Conservation (phyloP, 2,113 vertebrate genomes). For the Raja brachyura region DNA sequence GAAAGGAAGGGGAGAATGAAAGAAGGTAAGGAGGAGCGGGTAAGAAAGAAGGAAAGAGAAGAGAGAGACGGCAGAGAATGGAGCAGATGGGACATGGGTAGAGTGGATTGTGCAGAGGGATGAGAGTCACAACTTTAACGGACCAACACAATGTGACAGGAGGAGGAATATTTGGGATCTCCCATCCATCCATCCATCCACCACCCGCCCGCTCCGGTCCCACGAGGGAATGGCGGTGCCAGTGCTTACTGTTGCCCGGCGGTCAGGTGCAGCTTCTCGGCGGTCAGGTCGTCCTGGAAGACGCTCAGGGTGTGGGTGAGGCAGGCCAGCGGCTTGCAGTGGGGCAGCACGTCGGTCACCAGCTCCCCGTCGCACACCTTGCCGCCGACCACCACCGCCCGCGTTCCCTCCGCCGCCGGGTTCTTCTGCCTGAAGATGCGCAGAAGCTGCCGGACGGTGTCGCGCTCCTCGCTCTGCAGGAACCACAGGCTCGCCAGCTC, state of each 20-base stretch:
- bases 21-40: background rate
- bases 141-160: background rate
- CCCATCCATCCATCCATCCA: background rate
- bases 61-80: no score
- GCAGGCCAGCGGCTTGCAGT: background rate
- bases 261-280: background rate
- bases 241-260: background rate
- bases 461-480: background rate
- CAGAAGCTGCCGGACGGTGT: background rate
- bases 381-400: background rate
- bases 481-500: constrained; percentile 2
- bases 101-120: no score
- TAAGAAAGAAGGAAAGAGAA: no score
- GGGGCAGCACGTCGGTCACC: background rate
- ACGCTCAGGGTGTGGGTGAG: background rate
- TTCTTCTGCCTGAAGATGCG: constrained; percentile 18
- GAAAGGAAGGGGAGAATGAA: background rate
- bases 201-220: background rate
- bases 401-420: background rate
- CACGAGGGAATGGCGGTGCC: no score
- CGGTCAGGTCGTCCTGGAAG: background rate
- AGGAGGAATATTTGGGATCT: background rate
- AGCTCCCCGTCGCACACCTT: background rate
- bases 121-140: no score
- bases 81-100: no score